phyloP scores from a whole-genome alignment of 2,113 vertebrate species.

The Hippocampus abdominalis region DNA sequence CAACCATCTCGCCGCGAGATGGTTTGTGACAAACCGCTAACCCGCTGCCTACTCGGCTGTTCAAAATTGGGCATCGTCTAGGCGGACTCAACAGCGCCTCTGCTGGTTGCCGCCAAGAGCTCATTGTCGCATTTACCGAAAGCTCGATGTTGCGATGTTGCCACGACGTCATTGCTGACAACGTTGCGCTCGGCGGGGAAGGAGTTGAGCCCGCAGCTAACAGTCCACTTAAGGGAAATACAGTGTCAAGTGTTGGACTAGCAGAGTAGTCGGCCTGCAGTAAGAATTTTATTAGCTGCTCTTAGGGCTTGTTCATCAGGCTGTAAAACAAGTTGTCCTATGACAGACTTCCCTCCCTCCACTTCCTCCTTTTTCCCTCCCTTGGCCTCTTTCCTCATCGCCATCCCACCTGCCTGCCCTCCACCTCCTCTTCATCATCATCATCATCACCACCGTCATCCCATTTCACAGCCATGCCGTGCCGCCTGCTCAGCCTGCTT shows the following conservation, averaged over 20 bases:
- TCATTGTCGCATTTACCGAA: background rate
- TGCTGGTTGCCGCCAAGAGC: background rate
- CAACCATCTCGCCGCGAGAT: background rate
- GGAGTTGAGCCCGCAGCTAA: conserved; percentile 20
- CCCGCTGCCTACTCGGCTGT: background rate
- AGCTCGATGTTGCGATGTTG: background rate
- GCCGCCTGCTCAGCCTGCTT: conserved; percentile 45
- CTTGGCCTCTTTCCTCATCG: background rate
- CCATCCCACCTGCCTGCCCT: conserved; percentile 9
- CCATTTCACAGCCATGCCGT: conserved; percentile 12
- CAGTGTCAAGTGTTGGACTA: conserved; percentile 39
- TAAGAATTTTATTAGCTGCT: conserved; percentile 51
- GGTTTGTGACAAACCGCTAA: background rate
- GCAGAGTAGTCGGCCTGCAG: conserved; percentile 33
- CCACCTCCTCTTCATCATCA: conserved; percentile 7
- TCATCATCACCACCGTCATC: conserved; percentile 1
- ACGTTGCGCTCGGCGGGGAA: background rate
- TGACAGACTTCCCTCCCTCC: conserved; percentile 25
- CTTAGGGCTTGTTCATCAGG: conserved; percentile 48
- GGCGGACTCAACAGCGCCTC: background rate
- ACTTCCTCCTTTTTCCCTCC: background rate
- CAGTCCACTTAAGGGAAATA: conserved; percentile 41
- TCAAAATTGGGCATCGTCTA: background rate
- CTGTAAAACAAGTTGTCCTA: conserved; percentile 49
- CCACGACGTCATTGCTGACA: background rate